Percentiles rank a stretch among this genome's conserved stretches.
Evolutionary conservation across 2,113 vertebrate genomes (phyloP).

Genomic region (Coracopsis vasa): DNA sequence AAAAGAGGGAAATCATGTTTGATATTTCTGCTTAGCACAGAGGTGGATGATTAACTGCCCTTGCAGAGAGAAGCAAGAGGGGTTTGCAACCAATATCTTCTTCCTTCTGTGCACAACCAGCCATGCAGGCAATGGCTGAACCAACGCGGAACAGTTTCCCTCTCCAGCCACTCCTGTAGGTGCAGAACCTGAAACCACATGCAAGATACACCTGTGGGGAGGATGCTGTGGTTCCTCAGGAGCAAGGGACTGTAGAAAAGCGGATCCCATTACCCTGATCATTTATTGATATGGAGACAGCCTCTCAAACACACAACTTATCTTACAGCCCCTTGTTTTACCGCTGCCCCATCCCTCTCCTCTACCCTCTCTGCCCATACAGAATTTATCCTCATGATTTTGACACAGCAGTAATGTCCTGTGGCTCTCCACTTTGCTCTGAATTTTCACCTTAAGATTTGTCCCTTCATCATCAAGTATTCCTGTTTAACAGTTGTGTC

Average conservation of each 20-base stretch:
- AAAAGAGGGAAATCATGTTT: background rate
- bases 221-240: accelerated
- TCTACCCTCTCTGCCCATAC: background rate
- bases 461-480: background rate
- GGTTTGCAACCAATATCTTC: background rate
- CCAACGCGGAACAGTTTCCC: accelerated
- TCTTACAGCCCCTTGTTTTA: background rate
- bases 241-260: too few relatives aligned
- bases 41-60: background rate
- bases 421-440: background rate
- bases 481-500: background rate
- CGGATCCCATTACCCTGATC: background rate
- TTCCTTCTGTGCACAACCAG: background rate
- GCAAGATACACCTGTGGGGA: accelerated
- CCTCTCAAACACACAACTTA: background rate
- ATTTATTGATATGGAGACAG: accelerated
- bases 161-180: background rate
- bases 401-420: accelerated
- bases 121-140: too few relatives aligned
- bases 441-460: background rate
- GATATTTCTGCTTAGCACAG: background rate
- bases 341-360: accelerated
- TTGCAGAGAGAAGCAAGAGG: background rate
- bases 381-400: background rate
- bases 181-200: background rate